Base-by-base conservation (phyloP, 2,797 vertebrate genomes). In the Eurystomus glaucurus region DNA sequence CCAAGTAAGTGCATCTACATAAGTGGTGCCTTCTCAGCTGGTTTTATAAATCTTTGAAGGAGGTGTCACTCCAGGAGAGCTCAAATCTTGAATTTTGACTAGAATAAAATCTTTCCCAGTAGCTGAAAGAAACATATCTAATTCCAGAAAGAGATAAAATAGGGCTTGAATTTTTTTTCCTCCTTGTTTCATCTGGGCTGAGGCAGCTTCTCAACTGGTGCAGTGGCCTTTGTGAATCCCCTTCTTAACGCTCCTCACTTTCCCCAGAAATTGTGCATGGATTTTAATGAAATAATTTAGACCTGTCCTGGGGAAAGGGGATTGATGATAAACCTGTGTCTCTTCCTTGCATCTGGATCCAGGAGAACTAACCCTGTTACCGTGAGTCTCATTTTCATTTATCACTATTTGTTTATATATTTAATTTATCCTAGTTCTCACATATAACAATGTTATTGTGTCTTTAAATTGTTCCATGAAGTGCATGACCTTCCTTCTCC, bases 1-100 rank as follows among this genome's bases (percentile, higher is more conserved):
- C 50, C 37, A 31, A 13, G 8, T 29, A 23, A 50, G 31, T 0
- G 0, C 31, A 39, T 55, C 31, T 41, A 2, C 11, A 6, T 51
- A 20, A 77, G 58, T 1, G 3, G 43, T 87, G 21, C 11, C 21
- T 35, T 13, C 15, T 87, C 41, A 76, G 14, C 29, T 92, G 45
- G 65, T 66, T 93, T 37, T 54, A 2, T 50, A 61, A 50, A 43
- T 76, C 35, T 58, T 82, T 50, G 33, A 37, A 61, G 46, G 37
- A 76, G n/a, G 15, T 0, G 0, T 14, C 8, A 0, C 35, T 90
- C 35, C 19, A 55, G 48, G 37, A 69, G 12, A 58, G 16, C 26
- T 92, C 33, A 37, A 23, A 28, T 71, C 35, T 52, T 78, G 60
- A 64, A 28, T 51, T 83, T 64, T 55, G 61, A 77, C 6, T 66